Conservation (phyloP, 1,140 invertebrate species). For the Drosophila subobscura region DNA sequence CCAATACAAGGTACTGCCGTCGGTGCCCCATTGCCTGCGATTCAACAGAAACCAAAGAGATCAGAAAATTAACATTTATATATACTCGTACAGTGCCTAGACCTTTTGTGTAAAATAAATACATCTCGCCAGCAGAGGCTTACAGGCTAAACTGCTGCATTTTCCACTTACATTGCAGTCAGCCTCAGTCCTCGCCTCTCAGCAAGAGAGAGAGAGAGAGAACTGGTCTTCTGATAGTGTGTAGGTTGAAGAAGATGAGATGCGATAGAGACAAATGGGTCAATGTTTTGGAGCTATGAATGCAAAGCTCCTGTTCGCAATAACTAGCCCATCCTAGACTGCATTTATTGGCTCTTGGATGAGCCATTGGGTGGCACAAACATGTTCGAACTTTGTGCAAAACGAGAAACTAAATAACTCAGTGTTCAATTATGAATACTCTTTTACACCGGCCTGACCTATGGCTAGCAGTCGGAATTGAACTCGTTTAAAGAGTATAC, state of each 20-base stretch:
- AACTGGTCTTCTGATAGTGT: constrained; percentile 26
- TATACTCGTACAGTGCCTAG: background rate
- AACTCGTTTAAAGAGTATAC: background rate
- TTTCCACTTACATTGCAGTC: background rate
- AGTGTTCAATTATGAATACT: background rate
- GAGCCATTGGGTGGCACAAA: constrained; percentile 33
- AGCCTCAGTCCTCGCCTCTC: background rate
- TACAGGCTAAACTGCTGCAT: constrained; percentile 43
- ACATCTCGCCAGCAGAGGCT: constrained; percentile 53
- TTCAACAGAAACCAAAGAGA: background rate
- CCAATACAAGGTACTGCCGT: constrained; percentile 90
- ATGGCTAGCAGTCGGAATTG: background rate
- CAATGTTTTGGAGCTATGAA: constrained; percentile 57
- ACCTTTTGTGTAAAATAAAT: constrained; percentile 74
- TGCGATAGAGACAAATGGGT: constrained; percentile 62
- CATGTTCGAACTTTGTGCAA: constrained; percentile 56
- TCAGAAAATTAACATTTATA: background rate
- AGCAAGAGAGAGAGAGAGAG: constrained; percentile 7
- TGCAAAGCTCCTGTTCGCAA: constrained; percentile 30
- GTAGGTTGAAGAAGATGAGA: constrained; percentile 1
- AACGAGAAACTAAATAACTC: constrained; percentile 4
- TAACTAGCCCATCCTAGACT: constrained; percentile 31
- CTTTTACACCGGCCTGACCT: background rate
- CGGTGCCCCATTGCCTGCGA: constrained; percentile 65
- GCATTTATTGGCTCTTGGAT: constrained; percentile 31